Conservation (phyloP, 2,797 vertebrate genomes). For the Catamblyrhynchus diadema region DNA sequence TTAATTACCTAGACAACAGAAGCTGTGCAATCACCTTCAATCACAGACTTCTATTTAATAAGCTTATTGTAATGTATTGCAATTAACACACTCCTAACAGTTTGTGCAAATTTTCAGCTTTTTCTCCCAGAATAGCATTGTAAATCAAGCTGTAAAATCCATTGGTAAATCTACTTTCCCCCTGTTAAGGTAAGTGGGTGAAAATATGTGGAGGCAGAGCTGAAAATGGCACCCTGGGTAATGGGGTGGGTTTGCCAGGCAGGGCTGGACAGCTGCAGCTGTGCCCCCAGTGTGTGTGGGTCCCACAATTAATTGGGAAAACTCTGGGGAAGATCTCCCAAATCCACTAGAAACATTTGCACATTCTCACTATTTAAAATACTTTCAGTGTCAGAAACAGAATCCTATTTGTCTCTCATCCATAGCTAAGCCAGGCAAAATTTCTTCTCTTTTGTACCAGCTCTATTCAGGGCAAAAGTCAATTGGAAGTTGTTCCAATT, state of each 20-base stretch:
- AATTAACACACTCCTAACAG: neutral
- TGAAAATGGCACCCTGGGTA: neutral
- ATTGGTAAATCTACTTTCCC: neutral
- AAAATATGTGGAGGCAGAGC: neutral
- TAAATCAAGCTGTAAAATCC: slow-evolving; percentile 6
- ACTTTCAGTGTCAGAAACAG: neutral
- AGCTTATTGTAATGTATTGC: slow-evolving; percentile 6
- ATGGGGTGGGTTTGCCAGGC: neutral
- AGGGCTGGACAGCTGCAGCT: rapidly evolving
- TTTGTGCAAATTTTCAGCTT: neutral
- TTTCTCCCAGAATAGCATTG: neutral
- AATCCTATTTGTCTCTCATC: neutral
- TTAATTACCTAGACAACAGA: slow-evolving; percentile 50
- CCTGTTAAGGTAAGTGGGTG: neutral
- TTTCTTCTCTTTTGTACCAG: neutral
- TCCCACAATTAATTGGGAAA: neutral
- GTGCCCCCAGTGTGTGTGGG: rapidly evolving
- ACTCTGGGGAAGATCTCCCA: neutral
- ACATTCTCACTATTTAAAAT: neutral
- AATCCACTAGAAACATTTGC: neutral
- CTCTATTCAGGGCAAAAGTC: neutral
- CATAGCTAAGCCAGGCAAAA: neutral
- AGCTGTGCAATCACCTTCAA: slow-evolving; percentile 13
- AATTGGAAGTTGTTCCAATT: neutral
- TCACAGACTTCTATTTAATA: slow-evolving; percentile 34